phyloP scores from a whole-genome alignment of 2,113 vertebrate genomes.

The Micronisus gabar region DNA sequence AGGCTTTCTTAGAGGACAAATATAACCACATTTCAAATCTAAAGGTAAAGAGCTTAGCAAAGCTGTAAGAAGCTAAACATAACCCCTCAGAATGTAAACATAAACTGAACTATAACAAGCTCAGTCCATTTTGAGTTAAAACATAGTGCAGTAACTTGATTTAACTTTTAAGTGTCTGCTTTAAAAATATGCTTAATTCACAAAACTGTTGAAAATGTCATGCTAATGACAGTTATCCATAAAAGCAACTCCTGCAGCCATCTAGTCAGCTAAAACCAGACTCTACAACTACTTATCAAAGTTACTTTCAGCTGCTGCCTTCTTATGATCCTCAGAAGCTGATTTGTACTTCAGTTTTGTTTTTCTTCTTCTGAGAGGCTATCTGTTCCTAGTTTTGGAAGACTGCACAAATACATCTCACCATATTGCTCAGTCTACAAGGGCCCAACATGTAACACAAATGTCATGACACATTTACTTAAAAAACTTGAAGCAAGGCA shows the following conservation, averaged over 20 bases:
- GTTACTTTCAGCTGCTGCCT: not conserved
- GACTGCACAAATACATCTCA: not conserved
- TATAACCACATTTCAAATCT: not conserved
- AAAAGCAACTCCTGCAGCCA: not conserved
- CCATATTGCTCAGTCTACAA: not conserved
- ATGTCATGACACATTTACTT: not conserved
- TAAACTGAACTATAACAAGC: not conserved
- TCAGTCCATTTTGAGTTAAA: not conserved
- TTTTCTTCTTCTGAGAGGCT: not conserved
- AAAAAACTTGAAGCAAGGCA: not conserved
- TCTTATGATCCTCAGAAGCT: not conserved
- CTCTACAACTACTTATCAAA: not conserved
- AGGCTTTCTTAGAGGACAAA: not conserved
- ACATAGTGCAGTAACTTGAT: not conserved
- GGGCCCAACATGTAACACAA: not conserved
- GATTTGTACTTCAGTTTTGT: rapidly evolving
- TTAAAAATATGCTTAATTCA: not conserved
- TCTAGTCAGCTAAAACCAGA: not conserved
- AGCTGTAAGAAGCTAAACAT: not conserved
- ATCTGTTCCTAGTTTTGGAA: not conserved
- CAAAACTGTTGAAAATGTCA: not conserved
- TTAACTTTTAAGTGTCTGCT: not conserved
- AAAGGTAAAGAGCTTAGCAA: not conserved
- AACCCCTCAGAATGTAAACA: not conserved
- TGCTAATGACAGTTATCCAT: rapidly evolving